Base-by-base conservation (phyloP, 2,888 invertebrate species). In the Himalopsyche kuldschensis region DNA sequence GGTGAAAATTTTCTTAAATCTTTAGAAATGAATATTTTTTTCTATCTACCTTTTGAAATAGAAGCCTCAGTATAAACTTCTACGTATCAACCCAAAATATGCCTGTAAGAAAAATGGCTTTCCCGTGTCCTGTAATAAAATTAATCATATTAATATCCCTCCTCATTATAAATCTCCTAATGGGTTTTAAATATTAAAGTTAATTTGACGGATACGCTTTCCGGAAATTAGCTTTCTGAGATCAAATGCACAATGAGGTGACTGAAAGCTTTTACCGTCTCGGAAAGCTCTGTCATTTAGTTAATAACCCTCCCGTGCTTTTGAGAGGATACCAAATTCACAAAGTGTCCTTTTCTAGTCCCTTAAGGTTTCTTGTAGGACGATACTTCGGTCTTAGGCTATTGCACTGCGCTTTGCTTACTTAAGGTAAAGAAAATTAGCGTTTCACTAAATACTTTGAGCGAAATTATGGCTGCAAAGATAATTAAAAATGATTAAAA, bases 401-500 rank as follows among this genome's bases (percentile, higher is more conserved):
- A 55, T 55, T 55, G 55, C 55, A 55, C 55, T 20, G 55, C n/a
- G 55, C 20, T n/a, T n/a, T 75, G 82, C 84, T 80, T 84, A 82
- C 84, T 81, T 82, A 78, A 81, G 81, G 79, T 81, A 69, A 83
- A 85, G 84, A 82, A 83, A 84, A 83, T 82, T 80, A 86, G 84
- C 83, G 85, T 84, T 85, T 84, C 85, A 69, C 86, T 84, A 85
- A 86, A 86, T 82, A 85, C 86, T 82, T 81, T 77, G 46, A 63
- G 75, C 69, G 79, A 63, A 85, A 80, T 85, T 85, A 86, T 84
- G 84, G 85, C 82, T 82, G 83, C 85, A 76, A 82, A 82, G 84
- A 84, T 86, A 86, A 86, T 86, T 86, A 86, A 86, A 86, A 86
- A 86, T 86, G 85, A 86, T 86, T 86, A 86, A 86, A 86, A 86